phyloP scores from a whole-genome alignment of 2,797 vertebrate genomes.

The Phrynocephalus vlangalii region DNA sequence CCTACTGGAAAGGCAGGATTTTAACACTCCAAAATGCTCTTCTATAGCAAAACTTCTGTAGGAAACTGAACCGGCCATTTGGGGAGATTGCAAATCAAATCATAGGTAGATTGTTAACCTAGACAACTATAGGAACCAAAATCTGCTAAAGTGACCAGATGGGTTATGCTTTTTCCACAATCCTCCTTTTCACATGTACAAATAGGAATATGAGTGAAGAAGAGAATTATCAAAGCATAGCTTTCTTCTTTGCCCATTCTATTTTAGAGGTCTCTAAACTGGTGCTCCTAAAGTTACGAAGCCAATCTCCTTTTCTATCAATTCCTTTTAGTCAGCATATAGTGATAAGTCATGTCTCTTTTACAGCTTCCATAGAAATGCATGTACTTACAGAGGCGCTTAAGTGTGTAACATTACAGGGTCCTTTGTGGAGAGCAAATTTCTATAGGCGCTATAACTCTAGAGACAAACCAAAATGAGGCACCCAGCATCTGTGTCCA shows the following conservation, averaged over 20 bases:
- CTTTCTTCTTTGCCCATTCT: slow-evolving; percentile 9
- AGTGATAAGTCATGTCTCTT: slow-evolving; percentile 3
- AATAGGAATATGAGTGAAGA: background rate
- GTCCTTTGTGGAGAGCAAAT: background rate
- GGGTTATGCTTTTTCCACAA: background rate
- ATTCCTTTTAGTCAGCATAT: background rate
- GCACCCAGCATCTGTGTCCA: slow-evolving; percentile 19
- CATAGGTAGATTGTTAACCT: background rate
- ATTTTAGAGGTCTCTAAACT: background rate
- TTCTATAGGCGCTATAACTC: slow-evolving; percentile 44
- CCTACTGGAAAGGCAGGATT: background rate
- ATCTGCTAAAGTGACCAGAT: background rate
- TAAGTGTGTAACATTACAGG: slow-evolving; percentile 23
- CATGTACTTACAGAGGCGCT: slow-evolving; percentile 11
- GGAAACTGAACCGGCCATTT: background rate
- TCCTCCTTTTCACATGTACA: background rate
- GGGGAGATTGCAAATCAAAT: background rate
- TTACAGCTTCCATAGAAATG: slow-evolving; percentile 18
- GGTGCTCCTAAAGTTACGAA: slow-evolving; percentile 24
- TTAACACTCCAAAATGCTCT: background rate
- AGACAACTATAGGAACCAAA: background rate
- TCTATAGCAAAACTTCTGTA: background rate
- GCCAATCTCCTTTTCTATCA: slow-evolving; percentile 3
- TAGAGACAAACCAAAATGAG: slow-evolving; percentile 38
- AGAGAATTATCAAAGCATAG: background rate